Conservation (phyloP, 30 jellyfish, hydroid and myxozoan species). For the Clytia hemisphaerica region DNA sequence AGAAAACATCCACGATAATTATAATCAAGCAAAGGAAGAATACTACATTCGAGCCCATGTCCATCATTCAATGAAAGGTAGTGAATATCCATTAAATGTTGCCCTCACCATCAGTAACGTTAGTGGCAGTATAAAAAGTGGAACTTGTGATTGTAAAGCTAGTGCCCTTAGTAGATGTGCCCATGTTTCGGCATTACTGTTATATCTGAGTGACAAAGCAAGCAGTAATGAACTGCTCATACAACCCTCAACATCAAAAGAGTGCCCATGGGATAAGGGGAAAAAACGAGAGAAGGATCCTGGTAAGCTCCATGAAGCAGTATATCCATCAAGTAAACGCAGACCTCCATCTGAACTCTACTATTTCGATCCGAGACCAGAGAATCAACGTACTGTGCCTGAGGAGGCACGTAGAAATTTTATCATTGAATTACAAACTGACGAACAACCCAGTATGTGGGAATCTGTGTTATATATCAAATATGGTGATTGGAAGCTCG, state of each 20-base stretch:
- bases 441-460: slow-evolving; percentile 14
- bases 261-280: slow-evolving; percentile 52
- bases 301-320: slow-evolving; percentile 28
- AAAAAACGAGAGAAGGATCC: slow-evolving; percentile 37
- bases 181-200: slow-evolving; percentile 53
- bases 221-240: slow-evolving; percentile 16
- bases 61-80: slow-evolving; percentile 15
- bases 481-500: background rate
- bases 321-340: slow-evolving; percentile 36
- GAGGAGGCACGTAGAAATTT: background rate
- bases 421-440: background rate
- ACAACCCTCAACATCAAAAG: slow-evolving; percentile 52
- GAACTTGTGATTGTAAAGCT: background rate
- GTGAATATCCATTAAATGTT: background rate
- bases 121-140: slow-evolving; percentile 1
- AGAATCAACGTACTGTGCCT: slow-evolving; percentile 16
- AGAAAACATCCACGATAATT: slow-evolving; percentile 14
- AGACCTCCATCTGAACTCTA: slow-evolving; percentile 11
- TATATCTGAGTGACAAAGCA: slow-evolving; percentile 43
- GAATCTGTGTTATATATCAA: background rate
- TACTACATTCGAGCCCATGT: slow-evolving; percentile 7
- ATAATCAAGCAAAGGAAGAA: background rate
- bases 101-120: background rate
- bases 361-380: slow-evolving; percentile 61
- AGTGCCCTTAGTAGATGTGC: slow-evolving; percentile 54